Evolutionary conservation across 2,888 invertebrate species (phyloP), one percentile per base, ranked within the genome.

Genomic region (Lasioglossum marginatum): DNA sequence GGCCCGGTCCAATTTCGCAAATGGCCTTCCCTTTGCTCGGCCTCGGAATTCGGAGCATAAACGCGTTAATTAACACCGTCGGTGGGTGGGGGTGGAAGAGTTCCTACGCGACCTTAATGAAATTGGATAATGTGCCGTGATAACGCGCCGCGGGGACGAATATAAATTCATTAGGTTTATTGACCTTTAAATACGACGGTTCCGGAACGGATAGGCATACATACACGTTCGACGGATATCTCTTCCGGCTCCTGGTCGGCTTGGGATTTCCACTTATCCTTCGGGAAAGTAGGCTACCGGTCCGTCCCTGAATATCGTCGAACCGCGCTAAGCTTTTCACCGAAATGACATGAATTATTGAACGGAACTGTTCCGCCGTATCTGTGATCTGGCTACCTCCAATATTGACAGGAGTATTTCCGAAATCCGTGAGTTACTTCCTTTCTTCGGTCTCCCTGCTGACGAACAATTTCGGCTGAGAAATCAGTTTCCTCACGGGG

Each of bases 311-410:
- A 82, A 85, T 80, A 82, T 84, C 87, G 82, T 73, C 71, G 81
- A 79, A 80, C 76, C 74, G 83, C 57, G 74, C 77, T 85, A 83
- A 81, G 90, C 91, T 88, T 90, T 85, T 86, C 90, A 84, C 77
- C 70, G 85, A 88, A 85, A 88, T 87, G 88, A 89, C 85, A 90
- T 90, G 90, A 90, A 90, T 90, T 90, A 90, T 90, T 89, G 91
- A 90, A 91, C 82, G 72, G 71, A 66, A 66, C 34, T 34, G 66
- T 34, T 76, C 73, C 66, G 70, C 73, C 66, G 66, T 88, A 85
- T 89, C 89, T 77, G 79, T 72, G 86, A 89, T 86, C 88, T 76
- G 79, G 77, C 82, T 87, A 76, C 76, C 57, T 83, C 68, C 85
- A 82, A 85, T 91, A 89, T 89, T 85, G 91, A 86, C 90, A 80